Percentiles rank a stretch among this genome's conserved stretches.
Conservation (phyloP, 2,113 vertebrate species). For the Cercopithecus mona region DNA sequence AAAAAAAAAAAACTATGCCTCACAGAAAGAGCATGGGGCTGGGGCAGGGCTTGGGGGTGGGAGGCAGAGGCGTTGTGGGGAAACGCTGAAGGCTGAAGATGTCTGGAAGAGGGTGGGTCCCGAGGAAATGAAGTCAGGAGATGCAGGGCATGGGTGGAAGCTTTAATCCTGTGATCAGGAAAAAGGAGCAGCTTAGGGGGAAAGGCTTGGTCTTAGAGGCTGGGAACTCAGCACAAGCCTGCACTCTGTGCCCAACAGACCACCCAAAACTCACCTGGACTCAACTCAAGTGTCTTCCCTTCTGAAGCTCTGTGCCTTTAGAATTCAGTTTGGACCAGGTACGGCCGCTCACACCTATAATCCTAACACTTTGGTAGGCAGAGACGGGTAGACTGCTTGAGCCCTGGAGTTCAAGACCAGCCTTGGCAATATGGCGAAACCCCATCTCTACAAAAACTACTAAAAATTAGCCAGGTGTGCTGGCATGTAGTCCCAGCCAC, state of each 20-base stretch:
- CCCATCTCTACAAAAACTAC: too few relatives aligned
- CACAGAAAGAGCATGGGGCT: rapidly evolving
- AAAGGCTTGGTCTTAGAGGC: neutral
- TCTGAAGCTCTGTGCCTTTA: neutral
- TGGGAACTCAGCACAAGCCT: neutral
- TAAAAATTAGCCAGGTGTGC: too few relatives aligned
- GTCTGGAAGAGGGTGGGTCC: neutral
- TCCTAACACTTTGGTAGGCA: too few relatives aligned
- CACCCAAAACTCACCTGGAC: neutral
- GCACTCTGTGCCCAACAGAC: neutral
- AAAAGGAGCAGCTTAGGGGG: neutral
- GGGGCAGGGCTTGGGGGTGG: neutral
- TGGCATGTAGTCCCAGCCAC: too few relatives aligned
- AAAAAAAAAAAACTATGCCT: neutral
- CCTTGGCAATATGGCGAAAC: too few relatives aligned
- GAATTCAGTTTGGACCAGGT: too few relatives aligned
- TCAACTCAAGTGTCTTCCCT: neutral
- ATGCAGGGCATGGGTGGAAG: neutral
- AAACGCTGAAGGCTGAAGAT: neutral
- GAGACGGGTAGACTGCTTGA: too few relatives aligned
- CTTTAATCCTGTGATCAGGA: neutral
- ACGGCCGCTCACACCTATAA: too few relatives aligned
- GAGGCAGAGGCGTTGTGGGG: rapidly evolving
- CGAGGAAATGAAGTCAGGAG: neutral
- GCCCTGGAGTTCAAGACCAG: too few relatives aligned